Evolutionary conservation across 64 coral and sea anemone genomes (phyloP).

Genomic region (Stichodactyla helianthus): DNA sequence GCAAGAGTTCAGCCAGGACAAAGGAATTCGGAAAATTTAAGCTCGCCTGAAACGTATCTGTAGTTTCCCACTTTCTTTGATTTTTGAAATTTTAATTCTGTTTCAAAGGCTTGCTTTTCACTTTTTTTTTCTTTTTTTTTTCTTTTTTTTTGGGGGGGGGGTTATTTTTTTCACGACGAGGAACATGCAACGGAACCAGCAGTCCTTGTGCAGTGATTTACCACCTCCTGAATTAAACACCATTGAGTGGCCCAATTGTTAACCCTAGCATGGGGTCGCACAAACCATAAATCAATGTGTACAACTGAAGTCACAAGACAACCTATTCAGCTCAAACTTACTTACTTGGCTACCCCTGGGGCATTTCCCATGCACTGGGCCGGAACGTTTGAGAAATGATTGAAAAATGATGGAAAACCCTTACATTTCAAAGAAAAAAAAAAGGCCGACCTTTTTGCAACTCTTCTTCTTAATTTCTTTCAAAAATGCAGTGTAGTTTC

Average conservation of each 20-base stretch:
- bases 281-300: not conserved
- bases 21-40: not conserved
- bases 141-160: too few species aligned
- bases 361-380: not conserved
- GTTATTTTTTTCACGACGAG: too few species aligned
- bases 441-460: not conserved
- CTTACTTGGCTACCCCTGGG: not conserved
- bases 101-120: too few species aligned
- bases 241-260: not conserved
- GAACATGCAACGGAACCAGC: not conserved
- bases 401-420: not conserved
- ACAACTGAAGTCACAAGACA: not conserved
- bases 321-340: constrained; percentile 2
- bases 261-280: not conserved
- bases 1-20: not conserved
- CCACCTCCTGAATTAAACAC: not conserved
- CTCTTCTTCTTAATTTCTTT: not conserved
- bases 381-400: constrained; percentile 7
- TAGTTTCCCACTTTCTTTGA: not conserved
- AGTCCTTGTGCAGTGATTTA: not conserved
- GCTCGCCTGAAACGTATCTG: not conserved
- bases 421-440: not conserved
- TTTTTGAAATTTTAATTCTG: not conserved
- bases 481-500: not conserved
- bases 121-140: too few species aligned